Evolutionary conservation across 2,113 vertebrate genomes (phyloP).

Genomic region (Equus przewalskii): DNA sequence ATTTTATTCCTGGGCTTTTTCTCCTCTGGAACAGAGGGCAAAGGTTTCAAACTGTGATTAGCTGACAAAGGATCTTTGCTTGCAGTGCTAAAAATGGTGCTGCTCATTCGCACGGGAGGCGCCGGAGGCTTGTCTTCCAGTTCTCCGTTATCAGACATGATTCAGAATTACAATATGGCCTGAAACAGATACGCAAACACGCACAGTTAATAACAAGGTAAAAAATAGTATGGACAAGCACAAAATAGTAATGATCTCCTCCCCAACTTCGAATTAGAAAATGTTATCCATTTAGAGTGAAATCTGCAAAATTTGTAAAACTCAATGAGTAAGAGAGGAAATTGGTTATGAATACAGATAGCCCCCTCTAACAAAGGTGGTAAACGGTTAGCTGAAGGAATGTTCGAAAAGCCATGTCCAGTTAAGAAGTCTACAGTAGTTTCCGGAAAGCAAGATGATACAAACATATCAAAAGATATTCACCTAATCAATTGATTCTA

Average conservation of each 20-base stretch:
- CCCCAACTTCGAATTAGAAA: slow-evolving; percentile 19
- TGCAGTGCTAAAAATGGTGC: slow-evolving; percentile 93
- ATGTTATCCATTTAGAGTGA: background rate
- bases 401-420: slow-evolving; percentile 29
- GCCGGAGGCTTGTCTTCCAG: slow-evolving; percentile 98
- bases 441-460: background rate
- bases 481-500: background rate
- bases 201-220: slow-evolving; percentile 56
- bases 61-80: slow-evolving; percentile 93
- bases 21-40: slow-evolving; percentile 98
- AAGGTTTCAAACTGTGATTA: slow-evolving; percentile 97
- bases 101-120: slow-evolving; percentile 97
- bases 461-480: background rate
- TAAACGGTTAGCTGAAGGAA: background rate
- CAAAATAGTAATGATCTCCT: slow-evolving; percentile 21
- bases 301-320: slow-evolving; percentile 24
- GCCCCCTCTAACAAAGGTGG: background rate
- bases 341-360: background rate
- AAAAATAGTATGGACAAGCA: background rate
- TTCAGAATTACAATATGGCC: slow-evolving; percentile 82
- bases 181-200: slow-evolving; percentile 78
- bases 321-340: background rate
- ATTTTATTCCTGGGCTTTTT: slow-evolving; percentile 96
- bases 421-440: background rate
- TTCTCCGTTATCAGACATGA: slow-evolving; percentile 98